phyloP scores from a whole-genome alignment of 1,140 invertebrate genomes.

The Meloidogyne chitwoodi region DNA sequence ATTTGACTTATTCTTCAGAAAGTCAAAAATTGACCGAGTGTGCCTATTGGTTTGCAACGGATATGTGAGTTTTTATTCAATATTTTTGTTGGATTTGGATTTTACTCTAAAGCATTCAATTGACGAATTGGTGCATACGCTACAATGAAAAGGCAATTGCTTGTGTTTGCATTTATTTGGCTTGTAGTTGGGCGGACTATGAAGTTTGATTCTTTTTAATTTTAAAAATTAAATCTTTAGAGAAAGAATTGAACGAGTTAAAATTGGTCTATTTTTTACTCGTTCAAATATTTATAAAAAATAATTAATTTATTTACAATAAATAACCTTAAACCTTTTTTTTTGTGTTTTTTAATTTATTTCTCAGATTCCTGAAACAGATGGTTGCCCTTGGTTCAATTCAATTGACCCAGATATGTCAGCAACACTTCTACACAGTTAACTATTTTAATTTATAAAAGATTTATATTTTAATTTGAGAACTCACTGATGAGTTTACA shows the following conservation, averaged over 20 bases:
- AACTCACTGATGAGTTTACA: slow-evolving; percentile 22
- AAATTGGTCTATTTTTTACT: no score
- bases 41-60: slow-evolving; percentile 43
- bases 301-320: no score
- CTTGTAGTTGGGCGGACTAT: slow-evolving; percentile 23
- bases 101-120: slow-evolving; percentile 23
- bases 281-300: no score
- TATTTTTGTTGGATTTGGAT: background rate
- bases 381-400: slow-evolving; percentile 28
- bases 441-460: slow-evolving; percentile 4
- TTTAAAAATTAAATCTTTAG: no score
- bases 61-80: slow-evolving; percentile 32
- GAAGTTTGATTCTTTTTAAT: slow-evolving; percentile 14
- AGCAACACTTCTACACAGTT: slow-evolving; percentile 18
- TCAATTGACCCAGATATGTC: slow-evolving; percentile 28
- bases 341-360: background rate
- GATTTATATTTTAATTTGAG: background rate
- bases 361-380: slow-evolving; percentile 15
- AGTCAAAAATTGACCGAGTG: slow-evolving; percentile 1
- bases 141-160: slow-evolving; percentile 24
- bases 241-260: no score
- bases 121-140: slow-evolving; percentile 35
- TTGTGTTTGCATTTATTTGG: slow-evolving; percentile 28
- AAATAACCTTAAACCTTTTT: background rate
- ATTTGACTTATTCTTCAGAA: background rate